phyloP scores from a whole-genome alignment of 2,113 vertebrate genomes.

The Pterocles orientalis region DNA sequence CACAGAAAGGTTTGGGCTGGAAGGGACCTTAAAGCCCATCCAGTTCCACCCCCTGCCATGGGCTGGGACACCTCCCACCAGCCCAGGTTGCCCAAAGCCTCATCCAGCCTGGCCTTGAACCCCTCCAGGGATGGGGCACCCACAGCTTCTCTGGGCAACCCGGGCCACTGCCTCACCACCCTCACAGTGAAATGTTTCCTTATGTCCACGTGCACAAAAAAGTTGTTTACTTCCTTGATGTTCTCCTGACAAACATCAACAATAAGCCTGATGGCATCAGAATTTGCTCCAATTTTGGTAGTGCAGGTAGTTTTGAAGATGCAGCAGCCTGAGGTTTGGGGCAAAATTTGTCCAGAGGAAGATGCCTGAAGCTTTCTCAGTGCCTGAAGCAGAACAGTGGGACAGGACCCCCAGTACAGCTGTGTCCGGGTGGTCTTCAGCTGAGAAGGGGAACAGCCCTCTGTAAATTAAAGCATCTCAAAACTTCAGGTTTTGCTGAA shows the following conservation, averaged over 20 bases:
- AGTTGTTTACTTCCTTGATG: neutral
- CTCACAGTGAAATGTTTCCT: neutral
- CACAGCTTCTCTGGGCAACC: too few species aligned
- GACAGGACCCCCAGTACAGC: neutral
- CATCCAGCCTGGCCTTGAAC: too few species aligned
- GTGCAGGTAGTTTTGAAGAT: neutral
- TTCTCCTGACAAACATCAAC: neutral
- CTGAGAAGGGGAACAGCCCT: neutral
- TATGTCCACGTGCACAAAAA: accelerated
- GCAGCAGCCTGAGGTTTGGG: accelerated
- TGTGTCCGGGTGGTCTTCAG: neutral
- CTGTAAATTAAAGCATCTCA: neutral
- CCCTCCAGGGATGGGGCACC: too few species aligned
- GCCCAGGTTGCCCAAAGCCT: too few species aligned
- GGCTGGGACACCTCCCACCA: too few species aligned
- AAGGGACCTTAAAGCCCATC: too few species aligned
- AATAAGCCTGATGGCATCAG: neutral
- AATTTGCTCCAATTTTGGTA: neutral
- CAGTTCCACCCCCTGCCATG: too few species aligned
- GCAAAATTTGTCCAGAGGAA: neutral
- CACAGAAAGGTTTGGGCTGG: too few species aligned
- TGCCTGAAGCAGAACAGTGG: neutral
- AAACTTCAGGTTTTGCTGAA: neutral
- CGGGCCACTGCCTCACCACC: too few species aligned
- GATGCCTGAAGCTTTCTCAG: neutral